These are phyloP conservation scores for Lamellibrachia luymesi DNA, from an alignment of 1,140 invertebrate species.

Conservation along the genomic window DNA sequence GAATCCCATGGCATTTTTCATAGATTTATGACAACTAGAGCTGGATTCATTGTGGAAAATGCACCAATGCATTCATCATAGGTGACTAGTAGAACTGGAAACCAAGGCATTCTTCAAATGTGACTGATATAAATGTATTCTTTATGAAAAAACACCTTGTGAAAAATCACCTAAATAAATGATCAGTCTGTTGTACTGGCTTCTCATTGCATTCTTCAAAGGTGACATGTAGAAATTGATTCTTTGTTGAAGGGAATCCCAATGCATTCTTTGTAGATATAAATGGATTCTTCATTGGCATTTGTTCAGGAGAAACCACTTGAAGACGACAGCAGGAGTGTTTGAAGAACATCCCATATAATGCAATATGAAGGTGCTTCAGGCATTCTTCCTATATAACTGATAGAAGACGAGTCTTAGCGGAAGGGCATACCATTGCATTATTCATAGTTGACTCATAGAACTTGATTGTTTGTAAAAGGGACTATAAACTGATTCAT, in stretches of 20 bases:
- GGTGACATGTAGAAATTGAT: neutral
- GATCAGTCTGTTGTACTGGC: no score
- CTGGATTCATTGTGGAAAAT: neutral
- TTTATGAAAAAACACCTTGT: neutral
- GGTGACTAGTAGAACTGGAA: neutral
- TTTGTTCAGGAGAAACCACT: no score
- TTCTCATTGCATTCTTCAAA: no score
- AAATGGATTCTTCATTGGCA: no score
- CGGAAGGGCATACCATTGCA: neutral
- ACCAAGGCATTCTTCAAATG: neutral
- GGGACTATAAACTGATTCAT: neutral
- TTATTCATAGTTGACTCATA: neutral
- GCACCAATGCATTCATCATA: neutral
- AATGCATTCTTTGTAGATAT: no score
- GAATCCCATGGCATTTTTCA: no score
- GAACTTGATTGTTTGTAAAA: neutral
- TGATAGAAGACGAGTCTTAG: no score
- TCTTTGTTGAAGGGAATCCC: neutral
- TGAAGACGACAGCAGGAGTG: no score
- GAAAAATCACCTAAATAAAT: no score
- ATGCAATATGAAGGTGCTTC: no score
- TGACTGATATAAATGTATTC: neutral
- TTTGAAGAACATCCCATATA: no score
- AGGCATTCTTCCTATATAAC: no score
- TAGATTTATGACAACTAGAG: neutral